These are phyloP conservation scores for Sycophila sp. DNA, from an alignment of 1,140 invertebrate species.

Conservation along the genomic window DNA sequence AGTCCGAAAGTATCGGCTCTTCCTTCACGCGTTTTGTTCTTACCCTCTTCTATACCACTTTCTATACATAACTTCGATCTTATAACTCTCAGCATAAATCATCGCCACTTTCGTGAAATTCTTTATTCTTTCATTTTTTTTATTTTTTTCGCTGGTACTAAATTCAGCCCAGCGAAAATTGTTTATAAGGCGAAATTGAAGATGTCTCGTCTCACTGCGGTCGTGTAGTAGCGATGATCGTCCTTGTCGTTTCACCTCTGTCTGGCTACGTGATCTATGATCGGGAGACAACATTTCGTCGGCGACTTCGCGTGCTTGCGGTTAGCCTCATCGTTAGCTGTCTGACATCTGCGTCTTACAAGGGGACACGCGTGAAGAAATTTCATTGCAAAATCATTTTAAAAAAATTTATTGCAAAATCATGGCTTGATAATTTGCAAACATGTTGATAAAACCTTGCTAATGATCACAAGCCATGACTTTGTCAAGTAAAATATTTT, in stretches of 20 bases:
- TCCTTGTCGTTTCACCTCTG: conserved; percentile 3
- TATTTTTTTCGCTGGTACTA: no score
- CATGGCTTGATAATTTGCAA: no score
- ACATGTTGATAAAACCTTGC: no score
- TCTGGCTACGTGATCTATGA: conserved; percentile 24
- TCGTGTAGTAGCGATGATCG: background rate
- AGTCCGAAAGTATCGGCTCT: conserved; percentile 53
- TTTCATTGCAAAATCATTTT: no score
- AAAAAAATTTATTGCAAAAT: no score
- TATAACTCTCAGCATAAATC: conserved; percentile 58
- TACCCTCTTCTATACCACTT: background rate
- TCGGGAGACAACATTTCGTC: conserved; percentile 22
- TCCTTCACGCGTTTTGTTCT: background rate
- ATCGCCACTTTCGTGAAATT: conserved; percentile 55
- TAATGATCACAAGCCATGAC: no score
- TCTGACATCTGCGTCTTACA: conserved; percentile 37
- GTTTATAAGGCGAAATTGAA: conserved; percentile 58
- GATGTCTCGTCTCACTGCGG: conserved; percentile 41
- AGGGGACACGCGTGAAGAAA: no score
- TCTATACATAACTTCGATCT: no score
- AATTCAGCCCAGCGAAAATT: conserved; percentile 48
- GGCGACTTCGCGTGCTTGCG: conserved; percentile 14
- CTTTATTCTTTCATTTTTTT: no score
- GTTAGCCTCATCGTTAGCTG: conserved; percentile 37
- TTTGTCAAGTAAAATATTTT: no score